These are phyloP conservation scores for Chromis chromis DNA, from an alignment of 2,797 vertebrate species.

Conservation along the genomic window DNA sequence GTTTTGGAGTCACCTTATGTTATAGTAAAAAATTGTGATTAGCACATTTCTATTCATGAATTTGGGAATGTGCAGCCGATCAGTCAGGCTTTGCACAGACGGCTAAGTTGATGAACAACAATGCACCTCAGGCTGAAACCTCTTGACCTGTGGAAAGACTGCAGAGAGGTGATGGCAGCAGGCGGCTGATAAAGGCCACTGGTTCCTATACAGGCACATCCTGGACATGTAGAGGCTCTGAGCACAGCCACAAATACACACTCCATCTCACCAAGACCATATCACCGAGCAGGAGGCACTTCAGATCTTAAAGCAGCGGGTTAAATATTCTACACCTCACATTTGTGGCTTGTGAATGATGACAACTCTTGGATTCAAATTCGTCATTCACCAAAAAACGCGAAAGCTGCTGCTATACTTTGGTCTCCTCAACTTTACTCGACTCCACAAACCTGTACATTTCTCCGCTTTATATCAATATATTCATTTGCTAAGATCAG, in stretches of 20 bases:
- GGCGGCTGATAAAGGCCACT: conserved; percentile 73
- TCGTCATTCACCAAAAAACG: not conserved
- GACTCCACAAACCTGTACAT: not conserved
- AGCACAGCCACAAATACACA: conserved; percentile 67
- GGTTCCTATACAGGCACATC: conserved; percentile 83
- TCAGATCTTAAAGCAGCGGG: conserved; percentile 48
- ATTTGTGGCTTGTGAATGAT: conserved; percentile 26
- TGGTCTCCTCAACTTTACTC: not conserved
- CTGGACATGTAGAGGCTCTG: conserved; percentile 83
- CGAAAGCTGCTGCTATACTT: not conserved
- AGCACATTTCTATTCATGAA: conserved; percentile 23
- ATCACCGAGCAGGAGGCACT: conserved; percentile 46
- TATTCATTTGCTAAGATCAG: conserved; percentile 71
- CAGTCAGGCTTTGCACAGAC: conserved; percentile 13
- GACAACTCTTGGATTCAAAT: conserved; percentile 22
- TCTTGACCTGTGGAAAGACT: conserved; percentile 78
- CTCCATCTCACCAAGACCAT: conserved; percentile 51
- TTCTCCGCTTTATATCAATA: conserved; percentile 63
- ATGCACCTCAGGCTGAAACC: conserved; percentile 63
- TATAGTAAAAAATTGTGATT: not conserved
- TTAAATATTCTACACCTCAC: conserved; percentile 31
- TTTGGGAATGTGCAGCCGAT: conserved; percentile 17
- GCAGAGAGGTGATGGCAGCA: conserved; percentile 72
- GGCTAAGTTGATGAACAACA: conserved; percentile 60
- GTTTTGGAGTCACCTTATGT: not conserved